These are phyloP conservation scores for Latheticus oryzae DNA, from an alignment of 2,888 invertebrate genomes.

Conservation along the genomic window DNA sequence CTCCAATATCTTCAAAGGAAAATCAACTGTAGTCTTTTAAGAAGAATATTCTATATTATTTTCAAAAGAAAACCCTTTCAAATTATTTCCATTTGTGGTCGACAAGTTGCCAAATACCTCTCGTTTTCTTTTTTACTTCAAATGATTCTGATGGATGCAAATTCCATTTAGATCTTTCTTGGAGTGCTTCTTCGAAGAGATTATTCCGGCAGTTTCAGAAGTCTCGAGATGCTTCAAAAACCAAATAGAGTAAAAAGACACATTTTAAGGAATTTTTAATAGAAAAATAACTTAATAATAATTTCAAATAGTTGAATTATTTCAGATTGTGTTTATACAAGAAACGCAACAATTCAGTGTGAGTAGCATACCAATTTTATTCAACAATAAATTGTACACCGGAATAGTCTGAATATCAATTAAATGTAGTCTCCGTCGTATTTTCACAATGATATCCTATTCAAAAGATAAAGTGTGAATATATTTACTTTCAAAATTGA, in stretches of 20 bases:
- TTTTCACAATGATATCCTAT: conserved; percentile 21
- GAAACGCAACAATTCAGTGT: too few species aligned
- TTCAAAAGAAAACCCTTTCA: conserved; percentile 8
- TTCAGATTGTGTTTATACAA: conserved; percentile 6
- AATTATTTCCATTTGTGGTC: conserved; percentile 11
- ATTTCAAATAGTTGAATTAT: too few species aligned
- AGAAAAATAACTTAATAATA: too few species aligned
- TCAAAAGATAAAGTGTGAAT: conserved; percentile 17
- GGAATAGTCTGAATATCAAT: conserved; percentile 16
- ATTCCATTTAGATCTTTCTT: conserved; percentile 14
- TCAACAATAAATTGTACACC: conserved; percentile 6
- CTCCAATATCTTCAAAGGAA: too few species aligned
- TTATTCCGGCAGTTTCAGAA: conserved; percentile 3
- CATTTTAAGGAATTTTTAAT: too few species aligned
- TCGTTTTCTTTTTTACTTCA: conserved; percentile 7
- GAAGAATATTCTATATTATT: too few species aligned
- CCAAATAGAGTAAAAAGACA: too few species aligned
- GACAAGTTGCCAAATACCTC: conserved; percentile 15
- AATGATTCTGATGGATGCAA: conserved; percentile 4
- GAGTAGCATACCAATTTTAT: too few species aligned
- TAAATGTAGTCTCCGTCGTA: conserved; percentile 1
- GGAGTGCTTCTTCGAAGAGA: conserved; percentile 6
- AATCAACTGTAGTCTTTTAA: too few species aligned
- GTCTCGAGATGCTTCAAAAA: too few species aligned
- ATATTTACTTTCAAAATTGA: conserved; percentile 27